A percentile compares a stretch with the other conserved stretches of the same genome.
Conservation (phyloP, 2,888 invertebrate genomes). For the Meteorus colon region DNA sequence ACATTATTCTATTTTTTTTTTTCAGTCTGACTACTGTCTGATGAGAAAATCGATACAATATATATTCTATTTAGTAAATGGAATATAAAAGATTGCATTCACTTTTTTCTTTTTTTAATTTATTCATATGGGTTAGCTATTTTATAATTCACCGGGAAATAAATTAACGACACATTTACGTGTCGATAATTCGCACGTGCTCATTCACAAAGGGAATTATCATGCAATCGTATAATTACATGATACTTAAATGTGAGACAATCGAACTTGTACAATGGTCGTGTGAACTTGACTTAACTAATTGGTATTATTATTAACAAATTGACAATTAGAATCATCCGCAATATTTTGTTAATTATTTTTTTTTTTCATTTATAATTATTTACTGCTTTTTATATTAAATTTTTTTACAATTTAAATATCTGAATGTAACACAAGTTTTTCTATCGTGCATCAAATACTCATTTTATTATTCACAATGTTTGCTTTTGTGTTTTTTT, state of each 20-base stretch:
- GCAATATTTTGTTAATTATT: background rate
- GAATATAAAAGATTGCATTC: conserved; percentile 1
- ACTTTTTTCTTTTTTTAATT: background rate
- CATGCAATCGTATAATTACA: conserved; percentile 17
- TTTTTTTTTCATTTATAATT: background rate
- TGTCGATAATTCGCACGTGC: conserved; percentile 59
- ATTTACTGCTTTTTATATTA: background rate
- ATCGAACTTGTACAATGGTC: conserved; percentile 25
- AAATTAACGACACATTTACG: conserved; percentile 21
- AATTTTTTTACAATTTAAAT: no score
- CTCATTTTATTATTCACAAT: no score
- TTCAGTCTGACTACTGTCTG: background rate
- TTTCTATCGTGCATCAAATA: no score
- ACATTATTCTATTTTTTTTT: background rate
- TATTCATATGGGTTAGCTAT: background rate
- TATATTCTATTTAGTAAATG: background rate
- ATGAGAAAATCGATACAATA: background rate
- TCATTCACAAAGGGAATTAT: conserved; percentile 48
- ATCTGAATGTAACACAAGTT: no score
- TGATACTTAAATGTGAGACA: conserved; percentile 15
- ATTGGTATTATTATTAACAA: conserved; percentile 18
- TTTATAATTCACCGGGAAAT: background rate
- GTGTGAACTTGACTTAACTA: background rate
- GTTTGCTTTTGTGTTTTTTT: background rate
- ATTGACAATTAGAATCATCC: conserved; percentile 18